Base-by-base conservation (phyloP, 2,888 invertebrate genomes). In the Cryptus viduatorius region DNA sequence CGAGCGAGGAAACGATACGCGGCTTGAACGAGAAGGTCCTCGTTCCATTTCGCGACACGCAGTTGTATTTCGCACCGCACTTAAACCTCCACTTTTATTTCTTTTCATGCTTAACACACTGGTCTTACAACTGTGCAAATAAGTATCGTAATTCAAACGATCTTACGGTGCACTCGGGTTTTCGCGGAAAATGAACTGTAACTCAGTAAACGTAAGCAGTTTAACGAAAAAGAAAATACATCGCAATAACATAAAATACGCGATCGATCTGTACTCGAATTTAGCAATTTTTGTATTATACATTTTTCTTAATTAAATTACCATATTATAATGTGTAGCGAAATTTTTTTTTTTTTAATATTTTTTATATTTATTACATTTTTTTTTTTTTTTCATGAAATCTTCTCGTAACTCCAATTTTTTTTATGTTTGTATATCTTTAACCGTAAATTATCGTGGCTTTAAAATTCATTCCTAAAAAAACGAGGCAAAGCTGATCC, bases 401-500 rank as follows among this genome's bases (percentile, higher is more conserved):
- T 24, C 29, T 29, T 29, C 12, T 10, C 56, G 31, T 61, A 31
- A 31, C 0, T 29, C 5, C 59, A n/a, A 7, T 61, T 61, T 31
- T 12, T 14, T 61, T 12, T n/a, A 3, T 31, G 59, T 16, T 0
- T 5, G 16, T 31, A 29, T 31, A 31, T 29, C 59, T 61, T 29
- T 31, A 14, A 29, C 59, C 14, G 59, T 31, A 12, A 61, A 31
- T 61, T 31, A 61, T 61, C 0, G 59, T 12, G n/a, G 31, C 5
- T 31, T 61, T 31, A 61, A 61, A 44, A 77, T 69, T 68, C 24
- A 59, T 67, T 72, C 46, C 37, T 44, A 61, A 78, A 48, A 42
- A 59, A 31, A 44, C 69, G 37, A 50, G 79, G 75, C 16, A n/a
- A 77, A 48, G 87, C 84, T 92, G 91, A 92, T 91, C 91, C 91